Evolutionary conservation across 2,113 vertebrate species (phyloP).

Genomic region (Corythaixoides concolor): DNA sequence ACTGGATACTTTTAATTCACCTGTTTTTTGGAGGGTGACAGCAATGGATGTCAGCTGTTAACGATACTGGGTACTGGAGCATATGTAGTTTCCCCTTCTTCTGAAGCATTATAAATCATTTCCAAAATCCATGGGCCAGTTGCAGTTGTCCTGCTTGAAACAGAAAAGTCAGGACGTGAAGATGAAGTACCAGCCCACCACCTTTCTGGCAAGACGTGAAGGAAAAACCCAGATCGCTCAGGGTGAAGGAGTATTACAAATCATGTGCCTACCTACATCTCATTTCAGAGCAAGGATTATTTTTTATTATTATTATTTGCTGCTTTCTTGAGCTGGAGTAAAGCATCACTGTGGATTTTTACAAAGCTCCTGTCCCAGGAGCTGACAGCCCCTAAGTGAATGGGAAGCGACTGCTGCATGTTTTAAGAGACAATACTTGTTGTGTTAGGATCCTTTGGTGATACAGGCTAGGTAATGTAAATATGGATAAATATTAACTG

Average conservation of each 20-base stretch:
- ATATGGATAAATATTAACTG: not conserved
- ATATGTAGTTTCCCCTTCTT: not conserved
- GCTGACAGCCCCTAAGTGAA: not conserved
- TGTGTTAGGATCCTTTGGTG: not conserved
- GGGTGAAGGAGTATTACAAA: not conserved
- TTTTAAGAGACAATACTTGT: not conserved
- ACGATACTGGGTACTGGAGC: not conserved
- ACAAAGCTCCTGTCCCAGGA: not conserved
- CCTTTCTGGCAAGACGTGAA: not conserved
- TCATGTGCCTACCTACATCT: not conserved
- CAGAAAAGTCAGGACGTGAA: not conserved
- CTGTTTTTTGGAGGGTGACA: not conserved
- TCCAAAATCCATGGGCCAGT: not conserved
- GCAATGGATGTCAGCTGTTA: not conserved
- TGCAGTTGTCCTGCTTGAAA: not conserved
- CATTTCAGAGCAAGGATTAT: not conserved
- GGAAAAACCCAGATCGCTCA: not conserved
- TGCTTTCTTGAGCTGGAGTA: not conserved
- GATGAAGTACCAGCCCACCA: not conserved
- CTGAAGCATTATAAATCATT: not conserved
- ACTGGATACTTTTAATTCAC: not conserved
- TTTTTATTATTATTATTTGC: not conserved
- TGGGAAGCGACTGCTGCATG: accelerated
- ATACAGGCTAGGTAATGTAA: not conserved
- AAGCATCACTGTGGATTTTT: not conserved